phyloP scores from a whole-genome alignment of 2,113 vertebrate genomes.

The Daphoenositta chrysoptera region DNA sequence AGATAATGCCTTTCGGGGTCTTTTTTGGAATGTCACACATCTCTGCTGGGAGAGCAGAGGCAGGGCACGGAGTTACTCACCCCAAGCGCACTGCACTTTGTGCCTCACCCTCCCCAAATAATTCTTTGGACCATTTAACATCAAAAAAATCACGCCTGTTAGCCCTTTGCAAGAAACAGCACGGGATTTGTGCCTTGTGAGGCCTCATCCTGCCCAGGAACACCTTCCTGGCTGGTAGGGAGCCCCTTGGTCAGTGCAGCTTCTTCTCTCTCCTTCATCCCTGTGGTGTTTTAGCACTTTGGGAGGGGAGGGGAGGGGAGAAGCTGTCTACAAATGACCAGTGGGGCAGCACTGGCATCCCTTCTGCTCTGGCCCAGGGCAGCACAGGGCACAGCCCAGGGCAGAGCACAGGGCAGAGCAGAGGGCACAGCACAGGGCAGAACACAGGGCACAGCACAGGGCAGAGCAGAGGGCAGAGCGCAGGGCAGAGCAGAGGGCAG shows the following conservation, averaged over 20 bases:
- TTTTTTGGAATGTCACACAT: neutral
- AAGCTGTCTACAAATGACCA: neutral
- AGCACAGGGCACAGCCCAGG: neutral
- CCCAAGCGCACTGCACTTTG: neutral
- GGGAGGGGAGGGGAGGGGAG: neutral
- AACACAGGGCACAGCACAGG: neutral
- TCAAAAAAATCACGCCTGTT: neutral
- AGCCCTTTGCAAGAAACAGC: neutral
- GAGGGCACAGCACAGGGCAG: neutral
- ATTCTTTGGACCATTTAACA: neutral
- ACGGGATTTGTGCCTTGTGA: neutral
- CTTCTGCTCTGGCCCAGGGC: neutral
- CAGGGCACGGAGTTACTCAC: neutral
- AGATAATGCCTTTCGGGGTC: neutral
- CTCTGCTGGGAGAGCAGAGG: neutral
- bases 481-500: neutral
- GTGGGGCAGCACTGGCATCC: neutral
- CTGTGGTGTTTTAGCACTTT: accelerated
- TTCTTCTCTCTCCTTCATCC: neutral
- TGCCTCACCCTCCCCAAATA: neutral
- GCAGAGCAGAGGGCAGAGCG: neutral
- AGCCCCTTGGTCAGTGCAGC: neutral
- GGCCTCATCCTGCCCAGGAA: neutral
- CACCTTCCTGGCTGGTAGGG: neutral
- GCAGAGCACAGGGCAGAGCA: neutral